phyloP scores from a whole-genome alignment of 2,797 vertebrate genomes.

The Schizothorax lantsangensis region DNA sequence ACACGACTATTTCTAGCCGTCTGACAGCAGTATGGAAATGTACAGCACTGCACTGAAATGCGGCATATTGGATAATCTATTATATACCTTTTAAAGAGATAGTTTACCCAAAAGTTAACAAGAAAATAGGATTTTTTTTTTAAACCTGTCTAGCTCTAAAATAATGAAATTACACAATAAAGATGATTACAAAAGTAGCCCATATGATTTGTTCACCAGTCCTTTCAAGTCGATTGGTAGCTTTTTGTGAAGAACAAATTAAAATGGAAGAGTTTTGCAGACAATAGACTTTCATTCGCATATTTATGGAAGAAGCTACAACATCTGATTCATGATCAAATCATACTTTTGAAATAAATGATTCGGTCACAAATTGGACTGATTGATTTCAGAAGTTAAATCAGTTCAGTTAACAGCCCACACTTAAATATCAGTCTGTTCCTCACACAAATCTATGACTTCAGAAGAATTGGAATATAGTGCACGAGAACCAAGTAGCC shows the following conservation, averaged over 20 bases:
- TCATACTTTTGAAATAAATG: neutral
- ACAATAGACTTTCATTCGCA: neutral
- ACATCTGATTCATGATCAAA: neutral
- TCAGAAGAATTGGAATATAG: neutral
- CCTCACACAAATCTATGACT: neutral
- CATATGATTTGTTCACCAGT: neutral
- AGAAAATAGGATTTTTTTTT: neutral
- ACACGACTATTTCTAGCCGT: neutral
- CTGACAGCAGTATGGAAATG: constrained; percentile 22
- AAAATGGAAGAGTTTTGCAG: neutral
- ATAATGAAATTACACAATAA: neutral
- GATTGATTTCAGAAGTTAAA: neutral
- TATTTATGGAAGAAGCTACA: neutral
- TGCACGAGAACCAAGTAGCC: neutral
- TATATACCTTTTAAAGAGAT: neutral
- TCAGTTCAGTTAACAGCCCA: neutral
- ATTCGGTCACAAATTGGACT: neutral
- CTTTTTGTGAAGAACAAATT: neutral
- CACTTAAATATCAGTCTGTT: neutral
- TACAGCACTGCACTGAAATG: constrained; percentile 7
- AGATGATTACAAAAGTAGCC: neutral
- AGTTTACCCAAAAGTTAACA: neutral
- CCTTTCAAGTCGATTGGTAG: neutral
- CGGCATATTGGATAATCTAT: neutral
- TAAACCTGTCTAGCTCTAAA: neutral